A percentile compares a stretch with the other conserved stretches of the same genome.
phyloP scores from a whole-genome alignment of 2,797 vertebrate genomes.

The Muscicapa striata region DNA sequence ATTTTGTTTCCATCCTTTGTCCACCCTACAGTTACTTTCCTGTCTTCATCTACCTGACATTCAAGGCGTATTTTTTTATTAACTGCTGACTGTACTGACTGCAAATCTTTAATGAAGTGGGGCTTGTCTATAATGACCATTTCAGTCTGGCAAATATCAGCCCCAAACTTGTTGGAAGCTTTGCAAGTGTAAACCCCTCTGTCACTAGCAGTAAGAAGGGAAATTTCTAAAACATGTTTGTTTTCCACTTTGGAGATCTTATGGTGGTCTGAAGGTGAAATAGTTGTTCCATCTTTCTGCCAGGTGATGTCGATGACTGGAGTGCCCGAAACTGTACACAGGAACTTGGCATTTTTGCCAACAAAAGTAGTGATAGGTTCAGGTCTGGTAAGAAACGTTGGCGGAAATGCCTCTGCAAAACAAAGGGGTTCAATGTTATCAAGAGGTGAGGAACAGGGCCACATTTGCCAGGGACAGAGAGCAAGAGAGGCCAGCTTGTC shows the following conservation, averaged over 20 bases:
- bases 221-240: conserved; percentile 90
- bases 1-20: conserved; percentile 93
- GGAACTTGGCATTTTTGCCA: conserved; percentile 90
- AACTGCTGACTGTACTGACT: conserved; percentile 85
- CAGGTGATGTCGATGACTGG: conserved; percentile 91
- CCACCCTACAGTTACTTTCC: conserved; percentile 90
- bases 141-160: conserved; percentile 88
- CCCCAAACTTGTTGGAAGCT: conserved; percentile 94
- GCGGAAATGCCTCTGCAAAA: conserved; percentile 94
- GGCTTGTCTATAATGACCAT: conserved; percentile 91
- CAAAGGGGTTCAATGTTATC: conserved; percentile 72
- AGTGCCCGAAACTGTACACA: conserved; percentile 92
- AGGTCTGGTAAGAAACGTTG: conserved; percentile 93
- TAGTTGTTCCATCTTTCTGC: conserved; percentile 92
- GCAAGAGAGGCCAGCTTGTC: neutral
- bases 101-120: conserved; percentile 86
- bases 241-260: conserved; percentile 87
- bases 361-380: conserved; percentile 92
- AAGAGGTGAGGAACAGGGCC: neutral
- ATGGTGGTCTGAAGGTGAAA: conserved; percentile 83
- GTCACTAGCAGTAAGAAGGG: conserved; percentile 82
- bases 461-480: neutral
- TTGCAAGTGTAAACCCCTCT: conserved; percentile 94
- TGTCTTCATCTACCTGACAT: conserved; percentile 96
- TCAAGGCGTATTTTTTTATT: conserved; percentile 90